These are phyloP conservation scores for Decapterus maruadsi DNA, from an alignment of 2,797 vertebrate species.

Conservation along the genomic window DNA sequence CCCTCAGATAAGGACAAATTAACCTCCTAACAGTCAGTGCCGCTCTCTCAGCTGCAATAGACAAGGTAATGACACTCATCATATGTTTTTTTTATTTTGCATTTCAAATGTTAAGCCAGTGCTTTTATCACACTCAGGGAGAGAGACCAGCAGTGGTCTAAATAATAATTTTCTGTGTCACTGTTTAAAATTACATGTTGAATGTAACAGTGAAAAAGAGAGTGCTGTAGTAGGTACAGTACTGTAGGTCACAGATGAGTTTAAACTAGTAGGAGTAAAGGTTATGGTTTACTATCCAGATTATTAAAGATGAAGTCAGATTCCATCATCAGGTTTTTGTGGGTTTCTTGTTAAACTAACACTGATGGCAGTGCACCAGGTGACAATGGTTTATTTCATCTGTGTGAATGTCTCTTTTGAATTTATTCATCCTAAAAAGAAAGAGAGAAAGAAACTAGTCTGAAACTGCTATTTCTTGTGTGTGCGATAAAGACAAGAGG, in stretches of 20 bases:
- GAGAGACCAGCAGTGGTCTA: constrained; percentile 2
- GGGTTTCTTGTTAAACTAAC: neutral
- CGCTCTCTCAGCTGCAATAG: constrained; percentile 13
- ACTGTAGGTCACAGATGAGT: neutral
- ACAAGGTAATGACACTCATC: constrained; percentile 25
- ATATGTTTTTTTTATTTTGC: neutral
- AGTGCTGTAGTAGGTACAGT: neutral
- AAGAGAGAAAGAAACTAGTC: too few relatives aligned
- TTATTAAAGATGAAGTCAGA: neutral
- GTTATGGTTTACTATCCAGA: neutral
- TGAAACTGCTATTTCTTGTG: neutral
- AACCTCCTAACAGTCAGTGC: constrained; percentile 21
- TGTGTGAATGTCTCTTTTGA: neutral
- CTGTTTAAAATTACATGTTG: neutral
- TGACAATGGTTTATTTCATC: neutral
- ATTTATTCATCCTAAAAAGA: neutral
- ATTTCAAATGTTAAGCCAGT: constrained; percentile 1
- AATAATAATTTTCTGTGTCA: neutral
- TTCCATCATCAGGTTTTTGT: neutral
- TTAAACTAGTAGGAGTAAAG: too few relatives aligned
- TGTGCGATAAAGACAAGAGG: neutral
- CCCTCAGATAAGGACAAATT: constrained; percentile 38
- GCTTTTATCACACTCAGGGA: neutral
- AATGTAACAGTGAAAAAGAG: neutral
- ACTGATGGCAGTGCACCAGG: neutral